phyloP scores from a whole-genome alignment of 2,888 invertebrate species.

The Polietes domitor region DNA sequence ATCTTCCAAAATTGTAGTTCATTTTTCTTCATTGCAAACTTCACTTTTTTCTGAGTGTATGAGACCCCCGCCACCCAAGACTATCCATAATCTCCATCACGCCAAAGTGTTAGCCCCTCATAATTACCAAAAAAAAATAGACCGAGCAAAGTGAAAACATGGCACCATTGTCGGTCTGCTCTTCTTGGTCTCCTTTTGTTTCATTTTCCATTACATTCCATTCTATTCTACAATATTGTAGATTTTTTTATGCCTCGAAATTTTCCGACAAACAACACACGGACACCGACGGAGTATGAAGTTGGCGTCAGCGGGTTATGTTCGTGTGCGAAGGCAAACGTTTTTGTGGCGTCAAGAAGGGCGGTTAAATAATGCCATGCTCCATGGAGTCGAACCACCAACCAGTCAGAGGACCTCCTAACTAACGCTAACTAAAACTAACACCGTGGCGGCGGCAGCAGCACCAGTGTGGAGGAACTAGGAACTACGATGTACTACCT shows the following conservation, averaged over 20 bases:
- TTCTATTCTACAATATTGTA: constrained; percentile 24
- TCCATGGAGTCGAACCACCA: not conserved
- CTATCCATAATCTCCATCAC: not conserved
- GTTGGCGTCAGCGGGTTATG: constrained; percentile 62
- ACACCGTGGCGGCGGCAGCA: not conserved
- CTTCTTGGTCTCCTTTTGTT: constrained; percentile 32
- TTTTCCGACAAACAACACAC: not conserved
- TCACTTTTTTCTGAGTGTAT: too few relatives aligned
- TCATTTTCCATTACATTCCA: not conserved
- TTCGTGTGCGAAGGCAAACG: constrained; percentile 54
- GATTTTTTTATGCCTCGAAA: constrained; percentile 8
- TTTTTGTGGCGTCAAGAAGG: constrained; percentile 58
- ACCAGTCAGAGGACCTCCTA: not conserved
- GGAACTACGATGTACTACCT: not conserved
- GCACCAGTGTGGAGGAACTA: not conserved
- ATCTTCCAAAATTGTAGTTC: too few relatives aligned
- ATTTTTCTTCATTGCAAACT: too few relatives aligned
- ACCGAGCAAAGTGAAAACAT: constrained; percentile 61
- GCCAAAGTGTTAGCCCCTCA: not conserved
- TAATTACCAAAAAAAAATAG: constrained; percentile 16
- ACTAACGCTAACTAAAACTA: not conserved
- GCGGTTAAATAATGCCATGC: constrained; percentile 37
- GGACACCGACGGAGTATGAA: constrained; percentile 54
- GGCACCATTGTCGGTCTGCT: constrained; percentile 57
- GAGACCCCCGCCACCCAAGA: too few relatives aligned